Conservation (phyloP, 1,140 invertebrate genomes). For the Psilanteris sp. region DNA sequence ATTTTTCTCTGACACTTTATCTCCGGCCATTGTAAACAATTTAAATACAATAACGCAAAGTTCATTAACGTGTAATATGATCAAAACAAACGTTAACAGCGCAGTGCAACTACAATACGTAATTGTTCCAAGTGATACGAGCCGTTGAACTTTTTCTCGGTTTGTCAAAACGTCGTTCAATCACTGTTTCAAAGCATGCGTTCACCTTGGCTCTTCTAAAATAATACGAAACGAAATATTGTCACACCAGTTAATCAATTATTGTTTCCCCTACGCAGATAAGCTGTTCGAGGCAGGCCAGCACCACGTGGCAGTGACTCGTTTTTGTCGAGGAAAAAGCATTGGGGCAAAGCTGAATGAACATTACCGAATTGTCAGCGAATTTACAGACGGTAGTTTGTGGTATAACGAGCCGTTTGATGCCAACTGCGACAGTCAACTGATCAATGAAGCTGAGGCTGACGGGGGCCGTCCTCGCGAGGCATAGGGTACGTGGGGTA, state of each 20-base stretch:
- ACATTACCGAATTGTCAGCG: constrained; percentile 19
- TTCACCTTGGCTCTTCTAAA: too few species aligned
- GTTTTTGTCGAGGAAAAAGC: constrained; percentile 19
- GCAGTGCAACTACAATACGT: constrained; percentile 20
- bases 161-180: neutral
- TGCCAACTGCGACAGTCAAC: constrained; percentile 33
- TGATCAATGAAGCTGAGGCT: constrained; percentile 73
- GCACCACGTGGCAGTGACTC: neutral
- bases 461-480: constrained; percentile 78
- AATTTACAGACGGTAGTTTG: constrained; percentile 16
- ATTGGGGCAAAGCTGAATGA: constrained; percentile 49
- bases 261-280: neutral
- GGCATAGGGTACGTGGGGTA: constrained; percentile 75
- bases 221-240: too few species aligned
- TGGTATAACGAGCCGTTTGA: constrained; percentile 29
- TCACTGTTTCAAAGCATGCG: too few species aligned
- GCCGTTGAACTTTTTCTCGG: constrained; percentile 20
- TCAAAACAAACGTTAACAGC: constrained; percentile 33
- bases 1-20: constrained; percentile 14
- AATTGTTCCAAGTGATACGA: constrained; percentile 25
- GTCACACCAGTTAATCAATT: too few species aligned
- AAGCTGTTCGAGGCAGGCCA: neutral
- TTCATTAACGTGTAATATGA: constrained; percentile 32
- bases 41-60: constrained; percentile 31
- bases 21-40: constrained; percentile 13